A percentile compares a stretch with the other conserved stretches of the same genome.
These are phyloP conservation scores for Onthophagus taurus DNA, from an alignment of 1,140 invertebrate species.

Conservation along the genomic window DNA sequence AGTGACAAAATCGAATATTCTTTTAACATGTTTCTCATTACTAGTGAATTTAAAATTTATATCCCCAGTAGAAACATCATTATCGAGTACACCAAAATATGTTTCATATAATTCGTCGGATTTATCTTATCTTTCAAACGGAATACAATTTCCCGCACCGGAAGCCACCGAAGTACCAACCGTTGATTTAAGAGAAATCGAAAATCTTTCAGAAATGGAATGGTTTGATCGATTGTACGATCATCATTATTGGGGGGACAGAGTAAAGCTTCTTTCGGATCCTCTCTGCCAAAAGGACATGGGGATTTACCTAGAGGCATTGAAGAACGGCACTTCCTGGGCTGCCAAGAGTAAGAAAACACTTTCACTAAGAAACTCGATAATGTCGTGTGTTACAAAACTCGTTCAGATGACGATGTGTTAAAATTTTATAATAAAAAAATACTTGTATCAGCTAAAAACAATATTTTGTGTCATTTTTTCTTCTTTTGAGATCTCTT, in stretches of 20 bases:
- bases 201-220: conserved; percentile 41
- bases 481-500: not conserved
- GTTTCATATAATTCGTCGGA: conserved; percentile 33
- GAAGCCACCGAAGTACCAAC: conserved; percentile 15
- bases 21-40: no score
- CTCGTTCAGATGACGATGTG: not conserved
- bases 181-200: conserved; percentile 6
- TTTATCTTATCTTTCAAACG: conserved; percentile 32
- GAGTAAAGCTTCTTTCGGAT: conserved; percentile 36
- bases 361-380: conserved; percentile 6
- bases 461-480: no score
- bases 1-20: no score
- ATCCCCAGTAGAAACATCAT: no score
- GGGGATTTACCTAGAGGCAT: conserved; percentile 44
- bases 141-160: conserved; percentile 32
- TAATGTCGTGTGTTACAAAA: not conserved
- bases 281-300: conserved; percentile 47
- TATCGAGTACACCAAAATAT: no score
- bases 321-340: conserved; percentile 52
- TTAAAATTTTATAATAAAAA: no score
- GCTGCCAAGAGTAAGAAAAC: conserved; percentile 57
- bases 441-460: no score
- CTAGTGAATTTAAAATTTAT: no score
- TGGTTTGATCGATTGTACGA: conserved; percentile 56
- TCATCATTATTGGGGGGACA: conserved; percentile 50